Evolutionary conservation across 2,888 invertebrate genomes (phyloP).

Genomic region (Lymantria dispar): DNA sequence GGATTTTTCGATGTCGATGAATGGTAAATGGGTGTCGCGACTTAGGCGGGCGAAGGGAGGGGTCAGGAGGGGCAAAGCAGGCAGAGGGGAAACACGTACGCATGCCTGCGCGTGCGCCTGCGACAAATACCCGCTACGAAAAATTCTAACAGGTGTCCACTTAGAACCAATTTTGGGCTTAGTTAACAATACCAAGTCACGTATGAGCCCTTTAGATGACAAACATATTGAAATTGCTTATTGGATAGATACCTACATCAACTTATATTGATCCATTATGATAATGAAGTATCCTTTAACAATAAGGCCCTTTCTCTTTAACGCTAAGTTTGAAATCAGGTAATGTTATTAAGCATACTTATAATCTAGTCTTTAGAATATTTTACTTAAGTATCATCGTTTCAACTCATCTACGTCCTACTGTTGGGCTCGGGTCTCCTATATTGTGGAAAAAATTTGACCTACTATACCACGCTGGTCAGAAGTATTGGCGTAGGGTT

Average conservation of each 20-base stretch:
- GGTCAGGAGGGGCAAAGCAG: slow-evolving; percentile 24
- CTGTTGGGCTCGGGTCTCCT: too few relatives aligned
- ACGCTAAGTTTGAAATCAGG: too few relatives aligned
- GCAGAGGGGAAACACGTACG: slow-evolving; percentile 42
- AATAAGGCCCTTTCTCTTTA: too few relatives aligned
- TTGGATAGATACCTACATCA: not conserved
- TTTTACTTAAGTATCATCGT: too few relatives aligned
- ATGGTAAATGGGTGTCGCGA: slow-evolving; percentile 36
- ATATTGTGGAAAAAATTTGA: too few relatives aligned
- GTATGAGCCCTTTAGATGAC: slow-evolving; percentile 25
- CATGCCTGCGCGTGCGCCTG: slow-evolving; percentile 73
- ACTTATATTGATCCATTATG: slow-evolving; percentile 17
- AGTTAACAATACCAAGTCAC: slow-evolving; percentile 27
- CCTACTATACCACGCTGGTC: too few relatives aligned
- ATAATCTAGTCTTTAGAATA: too few relatives aligned
- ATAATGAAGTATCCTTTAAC: too few relatives aligned
- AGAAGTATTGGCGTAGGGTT: too few relatives aligned
- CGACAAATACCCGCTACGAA: slow-evolving; percentile 59
- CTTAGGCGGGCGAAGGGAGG: slow-evolving; percentile 34
- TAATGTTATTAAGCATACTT: too few relatives aligned
- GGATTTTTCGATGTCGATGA: slow-evolving; percentile 72
- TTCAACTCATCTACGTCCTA: too few relatives aligned
- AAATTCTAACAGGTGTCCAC: slow-evolving; percentile 68
- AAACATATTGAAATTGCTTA: not conserved
- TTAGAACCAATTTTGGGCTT: slow-evolving; percentile 50